Conservation (phyloP, 2,113 vertebrate genomes). For the Ptyas mucosa region DNA sequence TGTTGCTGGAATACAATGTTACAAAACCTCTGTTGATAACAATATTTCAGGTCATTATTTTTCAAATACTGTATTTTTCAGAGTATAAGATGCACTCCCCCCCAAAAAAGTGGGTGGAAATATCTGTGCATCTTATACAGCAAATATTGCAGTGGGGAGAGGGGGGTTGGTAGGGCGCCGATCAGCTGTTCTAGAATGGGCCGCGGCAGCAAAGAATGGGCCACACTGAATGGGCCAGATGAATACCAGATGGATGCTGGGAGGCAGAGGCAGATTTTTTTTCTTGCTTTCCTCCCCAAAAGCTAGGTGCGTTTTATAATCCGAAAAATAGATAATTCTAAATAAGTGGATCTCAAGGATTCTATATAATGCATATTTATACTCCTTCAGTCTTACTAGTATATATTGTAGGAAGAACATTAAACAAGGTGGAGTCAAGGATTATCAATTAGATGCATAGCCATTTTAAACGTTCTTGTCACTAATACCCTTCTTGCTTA, state of each 20-base stretch:
- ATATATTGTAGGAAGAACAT: background rate
- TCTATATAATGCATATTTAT: background rate
- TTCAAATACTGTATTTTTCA: background rate
- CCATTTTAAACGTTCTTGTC: constrained; percentile 24
- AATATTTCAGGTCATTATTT: background rate
- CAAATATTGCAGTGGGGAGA: no score
- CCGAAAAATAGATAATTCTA: background rate
- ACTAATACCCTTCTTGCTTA: background rate
- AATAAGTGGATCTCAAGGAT: background rate
- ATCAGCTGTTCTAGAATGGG: no score
- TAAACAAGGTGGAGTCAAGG: background rate
- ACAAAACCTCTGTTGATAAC: background rate
- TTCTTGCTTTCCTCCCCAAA: no score
- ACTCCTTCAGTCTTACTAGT: background rate
- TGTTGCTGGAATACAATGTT: background rate
- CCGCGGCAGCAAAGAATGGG: no score
- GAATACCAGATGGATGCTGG: no score
- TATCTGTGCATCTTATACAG: no score
- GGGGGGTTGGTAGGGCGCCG: no score
- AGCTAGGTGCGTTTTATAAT: no score
- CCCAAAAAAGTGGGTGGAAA: no score
- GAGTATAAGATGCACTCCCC: no score
- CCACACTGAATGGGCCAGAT: no score
- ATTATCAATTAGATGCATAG: constrained; percentile 19
- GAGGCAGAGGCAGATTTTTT: no score